A percentile compares a stretch with the other conserved stretches of the same genome.
Evolutionary conservation across 2,888 invertebrate species (phyloP).

Genomic region (Gibbula magus): DNA sequence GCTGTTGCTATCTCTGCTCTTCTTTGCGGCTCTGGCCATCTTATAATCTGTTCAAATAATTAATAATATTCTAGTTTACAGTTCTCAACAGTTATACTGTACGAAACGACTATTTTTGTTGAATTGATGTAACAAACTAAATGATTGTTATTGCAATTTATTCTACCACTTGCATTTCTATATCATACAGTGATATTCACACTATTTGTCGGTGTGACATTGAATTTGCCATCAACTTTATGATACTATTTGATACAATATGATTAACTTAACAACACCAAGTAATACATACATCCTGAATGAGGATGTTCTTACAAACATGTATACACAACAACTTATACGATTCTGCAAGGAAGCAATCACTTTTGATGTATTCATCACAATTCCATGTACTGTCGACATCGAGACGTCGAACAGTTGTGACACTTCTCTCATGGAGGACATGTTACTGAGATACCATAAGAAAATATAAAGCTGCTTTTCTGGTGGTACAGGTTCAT

Average conservation of each 20-base stretch:
- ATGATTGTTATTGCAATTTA: too few species aligned
- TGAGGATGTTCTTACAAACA: not conserved
- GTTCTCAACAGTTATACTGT: not conserved
- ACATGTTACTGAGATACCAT: not conserved
- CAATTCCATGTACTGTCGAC: constrained; percentile 10
- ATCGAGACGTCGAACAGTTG: not conserved
- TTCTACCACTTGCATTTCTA: too few species aligned
- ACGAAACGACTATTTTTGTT: not conserved
- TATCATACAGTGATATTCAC: not conserved
- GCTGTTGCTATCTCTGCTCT: not conserved
- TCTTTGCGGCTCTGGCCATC: not conserved
- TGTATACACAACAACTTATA: not conserved
- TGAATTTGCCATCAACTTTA: not conserved
- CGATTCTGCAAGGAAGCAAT: not conserved
- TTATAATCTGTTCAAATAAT: too few species aligned
- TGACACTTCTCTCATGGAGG: constrained; percentile 7
- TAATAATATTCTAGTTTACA: not conserved
- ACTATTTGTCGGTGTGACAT: not conserved
- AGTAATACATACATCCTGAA: not conserved
- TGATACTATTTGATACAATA: too few species aligned
- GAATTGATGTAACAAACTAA: not conserved
- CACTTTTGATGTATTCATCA: not conserved
- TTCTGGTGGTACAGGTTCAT: constrained; percentile 8
- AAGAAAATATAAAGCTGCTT: constrained; percentile 9
- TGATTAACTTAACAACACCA: too few species aligned